Evolutionary conservation across 2,888 invertebrate species (phyloP).

Genomic region (Schizaphis graminum): DNA sequence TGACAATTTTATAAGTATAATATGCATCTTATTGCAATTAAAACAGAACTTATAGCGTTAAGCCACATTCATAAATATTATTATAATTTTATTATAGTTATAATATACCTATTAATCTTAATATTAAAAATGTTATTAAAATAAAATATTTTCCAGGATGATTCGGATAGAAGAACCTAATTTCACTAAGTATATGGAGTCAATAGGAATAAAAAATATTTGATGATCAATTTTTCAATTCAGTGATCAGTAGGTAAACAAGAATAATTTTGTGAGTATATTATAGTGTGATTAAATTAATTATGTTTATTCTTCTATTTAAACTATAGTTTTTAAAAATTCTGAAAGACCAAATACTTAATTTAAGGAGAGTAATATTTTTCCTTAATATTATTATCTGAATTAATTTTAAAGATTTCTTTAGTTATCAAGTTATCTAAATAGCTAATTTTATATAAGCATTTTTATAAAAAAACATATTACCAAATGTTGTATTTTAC

Average conservation of each 20-base stretch:
- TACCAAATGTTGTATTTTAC: background rate
- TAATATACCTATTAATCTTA: background rate
- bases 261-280: background rate
- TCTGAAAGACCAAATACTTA: background rate
- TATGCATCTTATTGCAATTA: background rate
- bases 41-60: background rate
- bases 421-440: background rate
- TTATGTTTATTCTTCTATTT: background rate
- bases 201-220: background rate
- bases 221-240: background rate
- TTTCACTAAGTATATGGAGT: background rate
- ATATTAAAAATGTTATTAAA: background rate
- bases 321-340: background rate
- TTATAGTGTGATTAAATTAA: background rate
- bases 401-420: background rate
- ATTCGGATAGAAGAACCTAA: background rate
- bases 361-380: background rate
- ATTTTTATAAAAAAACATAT: background rate
- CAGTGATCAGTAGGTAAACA: background rate
- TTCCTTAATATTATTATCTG: background rate
- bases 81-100: background rate
- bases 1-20: background rate
- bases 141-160: background rate
- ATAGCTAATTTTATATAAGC: background rate
- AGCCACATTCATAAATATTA: background rate